Evolutionary conservation across 2,797 vertebrate genomes (phyloP).

Genomic region (Vireo griseus): DNA sequence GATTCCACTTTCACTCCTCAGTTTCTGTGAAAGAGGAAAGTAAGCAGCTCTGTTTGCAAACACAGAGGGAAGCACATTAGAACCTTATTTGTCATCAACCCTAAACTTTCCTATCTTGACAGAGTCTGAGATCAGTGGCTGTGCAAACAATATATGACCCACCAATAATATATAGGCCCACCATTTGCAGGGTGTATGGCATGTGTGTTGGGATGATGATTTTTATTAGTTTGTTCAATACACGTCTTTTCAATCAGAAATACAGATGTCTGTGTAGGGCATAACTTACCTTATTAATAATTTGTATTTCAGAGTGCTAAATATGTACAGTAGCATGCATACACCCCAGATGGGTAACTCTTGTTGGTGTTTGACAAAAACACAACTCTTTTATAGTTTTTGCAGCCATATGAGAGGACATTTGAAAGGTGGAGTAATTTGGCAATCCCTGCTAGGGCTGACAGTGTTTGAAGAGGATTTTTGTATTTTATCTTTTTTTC

Average conservation of each 20-base stretch:
- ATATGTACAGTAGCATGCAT: neutral
- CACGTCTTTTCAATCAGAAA: neutral
- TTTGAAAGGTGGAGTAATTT: neutral
- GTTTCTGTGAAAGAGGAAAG: neutral
- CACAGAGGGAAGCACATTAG: neutral
- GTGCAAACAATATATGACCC: too few species aligned
- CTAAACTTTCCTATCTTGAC: neutral
- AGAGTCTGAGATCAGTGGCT: neutral
- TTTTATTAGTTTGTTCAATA: neutral
- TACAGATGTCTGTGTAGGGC: neutral
- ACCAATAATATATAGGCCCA: too few species aligned
- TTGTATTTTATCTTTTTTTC: neutral
- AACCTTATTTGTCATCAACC: neutral
- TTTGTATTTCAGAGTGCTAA: neutral
- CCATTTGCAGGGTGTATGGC: neutral
- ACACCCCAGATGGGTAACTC: neutral
- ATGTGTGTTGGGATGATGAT: neutral
- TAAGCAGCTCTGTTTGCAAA: neutral
- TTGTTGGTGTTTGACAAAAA: neutral
- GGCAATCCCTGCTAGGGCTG: neutral
- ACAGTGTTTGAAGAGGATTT: neutral
- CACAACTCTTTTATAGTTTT: neutral
- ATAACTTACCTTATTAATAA: neutral
- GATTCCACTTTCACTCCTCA: neutral
- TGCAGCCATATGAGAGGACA: neutral